Evolutionary conservation across 1,140 invertebrate genomes (phyloP).

Genomic region (Drosophila sturtevanti): DNA sequence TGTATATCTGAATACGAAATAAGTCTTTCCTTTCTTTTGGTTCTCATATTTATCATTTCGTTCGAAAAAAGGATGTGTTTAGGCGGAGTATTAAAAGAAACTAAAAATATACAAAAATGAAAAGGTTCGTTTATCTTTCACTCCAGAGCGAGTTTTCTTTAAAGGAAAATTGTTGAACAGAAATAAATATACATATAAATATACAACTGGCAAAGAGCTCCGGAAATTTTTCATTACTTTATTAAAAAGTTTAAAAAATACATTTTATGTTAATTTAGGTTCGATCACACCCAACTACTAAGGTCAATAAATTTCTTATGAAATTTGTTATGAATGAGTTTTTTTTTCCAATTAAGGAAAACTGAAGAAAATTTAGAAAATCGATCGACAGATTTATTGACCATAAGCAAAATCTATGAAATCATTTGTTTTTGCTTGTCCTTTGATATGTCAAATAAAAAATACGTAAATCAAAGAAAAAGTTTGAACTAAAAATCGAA

Average conservation of each 20-base stretch:
- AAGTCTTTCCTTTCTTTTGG: slow-evolving; percentile 54
- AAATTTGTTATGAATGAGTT: slow-evolving; percentile 8
- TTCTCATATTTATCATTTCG: slow-evolving; percentile 83
- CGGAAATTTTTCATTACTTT: slow-evolving; percentile 81
- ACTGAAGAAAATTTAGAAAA: not conserved
- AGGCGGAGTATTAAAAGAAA: slow-evolving; percentile 78
- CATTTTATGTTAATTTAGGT: slow-evolving; percentile 16
- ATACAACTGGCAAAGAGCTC: slow-evolving; percentile 82
- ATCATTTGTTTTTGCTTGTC: slow-evolving; percentile 17
- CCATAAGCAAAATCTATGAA: not conserved
- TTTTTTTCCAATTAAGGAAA: not conserved
- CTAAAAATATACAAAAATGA: slow-evolving; percentile 68
- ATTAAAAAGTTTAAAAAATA: slow-evolving; percentile 54
- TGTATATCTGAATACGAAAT: slow-evolving; percentile 49
- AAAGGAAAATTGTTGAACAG: slow-evolving; percentile 42
- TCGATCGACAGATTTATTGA: too few species aligned
- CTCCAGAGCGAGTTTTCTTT: slow-evolving; percentile 52
- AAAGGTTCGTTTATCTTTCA: slow-evolving; percentile 46
- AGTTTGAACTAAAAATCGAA: slow-evolving; percentile 64
- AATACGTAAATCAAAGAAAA: slow-evolving; percentile 69
- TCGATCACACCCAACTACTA: slow-evolving; percentile 8
- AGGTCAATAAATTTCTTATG: not conserved
- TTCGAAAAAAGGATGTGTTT: slow-evolving; percentile 82
- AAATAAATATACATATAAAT: slow-evolving; percentile 66
- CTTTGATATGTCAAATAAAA: slow-evolving; percentile 51